A percentile compares a stretch with the other conserved stretches of the same genome.
Conservation (phyloP, 2,113 vertebrate genomes). For the Gallinago paraguaiae region DNA sequence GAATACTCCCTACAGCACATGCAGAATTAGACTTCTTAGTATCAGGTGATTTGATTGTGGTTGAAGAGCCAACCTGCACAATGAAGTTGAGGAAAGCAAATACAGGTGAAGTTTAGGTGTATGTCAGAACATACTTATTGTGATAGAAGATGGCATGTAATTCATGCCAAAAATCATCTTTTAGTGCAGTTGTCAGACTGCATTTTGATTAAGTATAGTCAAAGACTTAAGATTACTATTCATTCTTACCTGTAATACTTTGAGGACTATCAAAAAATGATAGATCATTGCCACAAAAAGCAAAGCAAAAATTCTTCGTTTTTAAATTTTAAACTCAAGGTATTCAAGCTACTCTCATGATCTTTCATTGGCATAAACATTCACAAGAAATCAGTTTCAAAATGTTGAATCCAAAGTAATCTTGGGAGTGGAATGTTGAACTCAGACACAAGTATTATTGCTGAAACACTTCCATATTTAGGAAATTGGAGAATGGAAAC, state of each 20-base stretch:
- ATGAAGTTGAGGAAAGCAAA: background rate
- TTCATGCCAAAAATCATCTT: background rate
- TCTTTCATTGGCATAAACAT: background rate
- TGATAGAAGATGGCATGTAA: background rate
- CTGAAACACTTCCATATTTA: background rate
- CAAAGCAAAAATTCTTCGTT: background rate
- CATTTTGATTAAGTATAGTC: background rate
- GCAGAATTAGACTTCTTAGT: background rate
- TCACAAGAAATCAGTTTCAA: background rate
- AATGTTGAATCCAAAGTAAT: background rate
- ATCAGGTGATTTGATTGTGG: background rate
- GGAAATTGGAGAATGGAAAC: background rate
- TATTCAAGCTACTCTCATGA: background rate
- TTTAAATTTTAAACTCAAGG: background rate
- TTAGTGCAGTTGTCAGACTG: background rate
- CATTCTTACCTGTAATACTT: background rate
- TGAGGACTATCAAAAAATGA: background rate
- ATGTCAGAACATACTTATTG: background rate
- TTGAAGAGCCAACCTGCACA: background rate
- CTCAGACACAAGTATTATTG: background rate
- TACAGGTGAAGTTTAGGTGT: background rate
- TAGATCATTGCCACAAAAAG: background rate
- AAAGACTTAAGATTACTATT: background rate
- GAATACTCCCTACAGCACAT: background rate
- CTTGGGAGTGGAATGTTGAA: background rate